Conservation (phyloP, 1,140 invertebrate species). For the Dinoponera quadriceps region DNA sequence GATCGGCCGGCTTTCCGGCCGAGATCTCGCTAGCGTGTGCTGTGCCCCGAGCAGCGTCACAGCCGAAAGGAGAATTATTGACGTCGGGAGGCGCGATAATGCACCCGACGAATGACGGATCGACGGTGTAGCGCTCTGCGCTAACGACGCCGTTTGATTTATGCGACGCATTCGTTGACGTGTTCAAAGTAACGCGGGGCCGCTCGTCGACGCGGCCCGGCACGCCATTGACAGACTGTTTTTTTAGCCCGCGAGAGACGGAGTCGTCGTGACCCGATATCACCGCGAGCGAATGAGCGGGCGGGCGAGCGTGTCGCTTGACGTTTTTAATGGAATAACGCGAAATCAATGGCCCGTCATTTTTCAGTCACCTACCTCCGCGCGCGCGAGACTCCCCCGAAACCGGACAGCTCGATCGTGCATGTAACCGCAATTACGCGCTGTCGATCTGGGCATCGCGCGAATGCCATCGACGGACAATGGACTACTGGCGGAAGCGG, state of each 20-base stretch:
- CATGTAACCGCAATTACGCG: constrained; percentile 54
- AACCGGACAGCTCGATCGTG: constrained; percentile 36
- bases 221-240: constrained; percentile 59
- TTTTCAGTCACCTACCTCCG: constrained; percentile 39
- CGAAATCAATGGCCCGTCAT: constrained; percentile 58
- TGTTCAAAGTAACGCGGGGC: constrained; percentile 50
- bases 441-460: constrained; percentile 11
- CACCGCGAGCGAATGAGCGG: not conserved
- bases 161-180: constrained; percentile 56
- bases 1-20: not conserved
- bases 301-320: not conserved
- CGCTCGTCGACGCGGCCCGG: constrained; percentile 31
- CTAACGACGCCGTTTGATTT: constrained; percentile 59
- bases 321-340: constrained; percentile 63
- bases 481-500: constrained; percentile 25
- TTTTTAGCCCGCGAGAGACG: constrained; percentile 28
- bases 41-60: constrained; percentile 8
- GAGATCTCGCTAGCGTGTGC: not conserved
- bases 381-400: not conserved
- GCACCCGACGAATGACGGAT: constrained; percentile 63
- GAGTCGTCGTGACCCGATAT: constrained; percentile 21
- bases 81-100: constrained; percentile 57
- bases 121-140: constrained; percentile 38
- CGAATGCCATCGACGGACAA: constrained; percentile 43
- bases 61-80: constrained; percentile 66